Percentiles rank a stretch among this genome's conserved stretches.
Evolutionary conservation across 2,888 invertebrate species (phyloP).

Genomic region (Metopia argyrocephala): DNA sequence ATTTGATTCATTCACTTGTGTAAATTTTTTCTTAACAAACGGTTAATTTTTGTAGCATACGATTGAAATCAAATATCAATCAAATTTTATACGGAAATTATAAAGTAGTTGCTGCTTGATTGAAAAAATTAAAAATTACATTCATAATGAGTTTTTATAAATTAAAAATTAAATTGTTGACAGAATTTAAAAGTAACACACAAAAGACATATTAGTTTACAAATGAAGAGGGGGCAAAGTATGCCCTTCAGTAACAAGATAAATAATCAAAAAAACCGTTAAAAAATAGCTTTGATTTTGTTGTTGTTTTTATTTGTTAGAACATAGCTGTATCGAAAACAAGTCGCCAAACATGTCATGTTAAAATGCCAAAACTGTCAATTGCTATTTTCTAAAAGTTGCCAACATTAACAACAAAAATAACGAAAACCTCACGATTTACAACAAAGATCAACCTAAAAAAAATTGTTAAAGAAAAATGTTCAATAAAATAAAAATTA

Average conservation of each 20-base stretch:
- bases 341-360: constrained; percentile 66
- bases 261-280: background rate
- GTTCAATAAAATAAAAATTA: background rate
- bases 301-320: constrained; percentile 16
- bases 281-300: background rate
- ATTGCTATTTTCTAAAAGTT: constrained; percentile 57
- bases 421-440: constrained; percentile 42
- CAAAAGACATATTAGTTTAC: background rate
- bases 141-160: constrained; percentile 18
- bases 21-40: constrained; percentile 52
- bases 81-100: constrained; percentile 33
- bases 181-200: constrained; percentile 20
- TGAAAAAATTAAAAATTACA: constrained; percentile 46
- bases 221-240: background rate
- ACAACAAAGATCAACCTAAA: constrained; percentile 37
- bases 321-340: constrained; percentile 45
- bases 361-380: constrained; percentile 66
- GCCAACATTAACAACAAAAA: constrained; percentile 36
- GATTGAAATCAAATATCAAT: constrained; percentile 57
- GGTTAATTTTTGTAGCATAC: constrained; percentile 51
- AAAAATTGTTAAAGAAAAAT: constrained; percentile 18
- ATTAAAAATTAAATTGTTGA: constrained; percentile 27
- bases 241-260: constrained; percentile 4
- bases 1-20: constrained; percentile 62
- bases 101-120: constrained; percentile 53